Base-by-base conservation (phyloP, 2,113 vertebrate species). In the Coreoperca whiteheadi region DNA sequence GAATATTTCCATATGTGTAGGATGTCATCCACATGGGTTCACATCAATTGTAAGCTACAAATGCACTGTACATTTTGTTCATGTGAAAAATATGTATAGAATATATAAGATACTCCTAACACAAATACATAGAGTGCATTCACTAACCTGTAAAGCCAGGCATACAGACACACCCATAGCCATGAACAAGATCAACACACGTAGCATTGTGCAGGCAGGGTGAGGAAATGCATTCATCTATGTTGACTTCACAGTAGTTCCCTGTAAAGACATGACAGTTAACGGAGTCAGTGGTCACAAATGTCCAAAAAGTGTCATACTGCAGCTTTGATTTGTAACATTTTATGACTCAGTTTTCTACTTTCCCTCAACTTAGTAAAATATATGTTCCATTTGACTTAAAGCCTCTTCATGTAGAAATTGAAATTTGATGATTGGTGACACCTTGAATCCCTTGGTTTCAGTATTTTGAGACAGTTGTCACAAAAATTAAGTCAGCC, bases 71-170 rank as follows among this genome's bases (percentile, higher is more conserved):
- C 2, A 7, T 75, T 67, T 25, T 0, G 0, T 84, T 54, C 4
- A 59, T 30, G 34, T 76, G 5, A 60, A 57, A 51, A 39, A n/a
- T n/a, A n/a, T n/a, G n/a, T n/a, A n/a, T n/a, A n/a, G n/a, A n/a
- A n/a, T n/a, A n/a, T n/a, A n/a, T n/a, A 46, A 68, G 7, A 69
- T 4, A 46, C 3, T 16, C 20, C 1, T 63, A 1, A 43, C 3
- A 8, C 0, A 2, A 59, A 79, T 6, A 50, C 0, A 66, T 14
- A 2, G 67, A 30, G 8, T 63, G 14, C 41, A 65, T 63, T 48
- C 4, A 86, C 96, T 94, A 72, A 96, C 95, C 95, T 86, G 92
- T 93, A 79, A 97, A 96, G 14, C 95, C 95, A 20, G 84, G 46
- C 64, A 66, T 56, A 82, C 94, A 97, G 63, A 87, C 7, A 53